A percentile compares a stretch with the other conserved stretches of the same genome.
These are phyloP conservation scores for Empidonax traillii DNA, from an alignment of 2,113 vertebrate genomes.

Conservation along the genomic window DNA sequence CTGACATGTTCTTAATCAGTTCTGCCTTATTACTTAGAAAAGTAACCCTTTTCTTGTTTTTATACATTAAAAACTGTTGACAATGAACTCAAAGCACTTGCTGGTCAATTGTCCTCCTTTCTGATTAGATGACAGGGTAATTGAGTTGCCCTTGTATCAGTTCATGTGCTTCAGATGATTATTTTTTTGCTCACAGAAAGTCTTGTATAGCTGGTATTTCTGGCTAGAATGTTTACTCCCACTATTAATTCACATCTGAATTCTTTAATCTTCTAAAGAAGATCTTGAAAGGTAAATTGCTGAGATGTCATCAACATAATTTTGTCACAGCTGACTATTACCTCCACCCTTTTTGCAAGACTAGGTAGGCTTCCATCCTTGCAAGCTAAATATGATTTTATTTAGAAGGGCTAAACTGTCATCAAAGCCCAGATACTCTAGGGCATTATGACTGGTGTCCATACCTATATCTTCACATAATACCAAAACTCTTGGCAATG, in stretches of 20 bases:
- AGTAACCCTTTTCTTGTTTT: background rate
- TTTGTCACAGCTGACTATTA: background rate
- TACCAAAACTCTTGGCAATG: background rate
- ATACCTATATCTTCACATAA: background rate
- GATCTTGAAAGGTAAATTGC: background rate
- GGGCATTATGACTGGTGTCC: background rate
- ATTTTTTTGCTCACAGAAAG: background rate
- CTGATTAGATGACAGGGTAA: background rate
- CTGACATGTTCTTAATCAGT: background rate
- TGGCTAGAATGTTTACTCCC: background rate
- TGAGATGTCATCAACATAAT: background rate
- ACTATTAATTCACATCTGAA: background rate
- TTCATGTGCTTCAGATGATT: background rate
- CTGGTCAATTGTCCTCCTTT: background rate
- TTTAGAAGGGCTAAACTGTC: background rate
- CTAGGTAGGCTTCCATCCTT: background rate
- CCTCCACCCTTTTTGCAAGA: background rate
- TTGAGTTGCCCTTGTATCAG: background rate
- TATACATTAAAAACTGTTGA: background rate
- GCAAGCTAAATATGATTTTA: background rate
- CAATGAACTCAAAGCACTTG: background rate
- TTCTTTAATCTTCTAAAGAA: background rate
- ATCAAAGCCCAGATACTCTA: background rate
- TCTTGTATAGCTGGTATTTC: background rate
- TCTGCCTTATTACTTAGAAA: background rate